These are phyloP conservation scores for Synchiropus splendidus DNA, from an alignment of 2,113 vertebrate genomes.

Conservation along the genomic window DNA sequence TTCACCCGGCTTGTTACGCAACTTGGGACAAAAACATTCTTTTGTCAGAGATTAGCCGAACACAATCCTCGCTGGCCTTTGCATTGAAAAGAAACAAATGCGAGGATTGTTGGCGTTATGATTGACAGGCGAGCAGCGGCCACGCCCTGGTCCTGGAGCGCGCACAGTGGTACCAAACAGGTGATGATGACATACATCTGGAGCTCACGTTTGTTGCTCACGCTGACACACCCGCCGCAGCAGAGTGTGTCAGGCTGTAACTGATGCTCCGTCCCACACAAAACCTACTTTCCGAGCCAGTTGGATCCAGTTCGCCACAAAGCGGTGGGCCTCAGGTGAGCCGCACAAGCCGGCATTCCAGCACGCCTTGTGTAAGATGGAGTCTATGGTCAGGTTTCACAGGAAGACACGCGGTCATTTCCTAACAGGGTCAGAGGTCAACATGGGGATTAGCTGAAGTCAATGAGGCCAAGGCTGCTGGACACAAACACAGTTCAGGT, in stretches of 20 bases:
- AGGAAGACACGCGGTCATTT: slow-evolving; percentile 1
- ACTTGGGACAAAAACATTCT: neutral
- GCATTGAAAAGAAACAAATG: slow-evolving; percentile 2
- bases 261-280: slow-evolving; percentile 11
- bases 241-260: slow-evolving; percentile 12
- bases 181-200: neutral
- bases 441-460: neutral
- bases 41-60: slow-evolving; percentile 5
- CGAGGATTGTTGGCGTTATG: slow-evolving; percentile 1
- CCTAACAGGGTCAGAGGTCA: slow-evolving; percentile 21
- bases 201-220: slow-evolving; percentile 11
- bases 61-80: slow-evolving; percentile 9
- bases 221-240: neutral
- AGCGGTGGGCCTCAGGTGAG: slow-evolving; percentile 25
- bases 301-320: slow-evolving; percentile 24
- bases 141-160: neutral
- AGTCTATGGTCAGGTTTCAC: slow-evolving; percentile 17
- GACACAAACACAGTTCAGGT: neutral
- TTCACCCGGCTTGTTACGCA: slow-evolving; percentile 21
- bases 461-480: neutral
- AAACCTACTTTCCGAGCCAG: slow-evolving; percentile 21
- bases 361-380: slow-evolving; percentile 3
- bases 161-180: neutral
- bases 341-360: slow-evolving; percentile 19
- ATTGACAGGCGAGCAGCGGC: too few species aligned